These are phyloP conservation scores for Pheosia gnoma DNA, from an alignment of 2,888 invertebrate genomes.

Conservation along the genomic window DNA sequence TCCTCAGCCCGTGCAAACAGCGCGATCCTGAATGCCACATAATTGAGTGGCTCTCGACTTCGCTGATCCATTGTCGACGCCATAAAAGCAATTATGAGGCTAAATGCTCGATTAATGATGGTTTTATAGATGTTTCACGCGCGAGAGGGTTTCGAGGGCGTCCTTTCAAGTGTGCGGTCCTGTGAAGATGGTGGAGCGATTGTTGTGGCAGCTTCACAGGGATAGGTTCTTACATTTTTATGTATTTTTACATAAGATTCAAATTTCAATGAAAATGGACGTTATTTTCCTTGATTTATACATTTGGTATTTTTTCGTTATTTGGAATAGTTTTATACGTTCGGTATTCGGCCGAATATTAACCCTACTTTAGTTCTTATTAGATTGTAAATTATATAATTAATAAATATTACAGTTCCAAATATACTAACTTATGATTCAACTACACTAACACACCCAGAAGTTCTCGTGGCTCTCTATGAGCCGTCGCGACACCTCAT, in stretches of 20 bases:
- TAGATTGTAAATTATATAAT: too few relatives aligned
- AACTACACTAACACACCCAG: too few relatives aligned
- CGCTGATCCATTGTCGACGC: constrained; percentile 68
- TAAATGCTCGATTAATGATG: constrained; percentile 73
- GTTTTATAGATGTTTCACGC: constrained; percentile 72
- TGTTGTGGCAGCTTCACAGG: background rate
- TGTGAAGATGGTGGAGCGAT: background rate
- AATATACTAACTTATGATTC: too few relatives aligned
- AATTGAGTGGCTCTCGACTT: constrained; percentile 71
- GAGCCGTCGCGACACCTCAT: too few relatives aligned
- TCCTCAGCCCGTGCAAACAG: constrained; percentile 67
- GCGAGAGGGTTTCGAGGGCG: constrained; percentile 39
- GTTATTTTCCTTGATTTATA: too few relatives aligned
- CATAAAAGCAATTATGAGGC: constrained; percentile 75
- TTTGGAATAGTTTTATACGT: too few relatives aligned
- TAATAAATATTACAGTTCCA: too few relatives aligned
- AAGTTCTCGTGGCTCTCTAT: too few relatives aligned
- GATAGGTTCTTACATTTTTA: background rate
- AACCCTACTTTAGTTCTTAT: too few relatives aligned
- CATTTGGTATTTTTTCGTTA: too few relatives aligned
- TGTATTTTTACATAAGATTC: background rate
- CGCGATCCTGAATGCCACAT: constrained; percentile 69
- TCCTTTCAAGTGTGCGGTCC: background rate
- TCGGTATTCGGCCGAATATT: too few relatives aligned
- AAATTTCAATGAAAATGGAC: too few relatives aligned